A percentile compares a stretch with the other conserved stretches of the same genome.
Conservation (phyloP, 2,888 invertebrate genomes). For the Subacronicta megacephala region DNA sequence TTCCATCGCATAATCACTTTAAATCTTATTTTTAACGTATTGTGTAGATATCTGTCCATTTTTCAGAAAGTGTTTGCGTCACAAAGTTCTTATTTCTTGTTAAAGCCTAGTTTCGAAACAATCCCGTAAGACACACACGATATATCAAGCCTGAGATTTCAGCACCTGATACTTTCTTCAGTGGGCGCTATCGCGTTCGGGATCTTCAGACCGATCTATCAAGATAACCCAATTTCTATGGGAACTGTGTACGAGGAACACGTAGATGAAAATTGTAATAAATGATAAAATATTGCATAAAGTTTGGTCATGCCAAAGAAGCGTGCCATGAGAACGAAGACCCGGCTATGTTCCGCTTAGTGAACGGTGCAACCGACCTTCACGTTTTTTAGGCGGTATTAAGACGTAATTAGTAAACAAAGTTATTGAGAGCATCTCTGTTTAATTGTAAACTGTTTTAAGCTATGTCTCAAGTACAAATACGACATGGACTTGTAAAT, state of each 20-base stretch:
- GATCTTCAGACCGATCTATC: conserved; percentile 76
- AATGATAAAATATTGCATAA: conserved; percentile 62
- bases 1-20: no score
- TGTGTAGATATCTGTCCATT: neutral
- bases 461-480: neutral
- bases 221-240: conserved; percentile 86
- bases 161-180: conserved; percentile 59
- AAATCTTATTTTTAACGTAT: no score
- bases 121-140: conserved; percentile 17
- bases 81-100: neutral
- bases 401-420: conserved; percentile 1
- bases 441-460: neutral
- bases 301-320: conserved; percentile 30
- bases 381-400: conserved; percentile 26
- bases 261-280: conserved; percentile 52
- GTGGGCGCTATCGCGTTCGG: conserved; percentile 64
- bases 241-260: conserved; percentile 74
- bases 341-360: conserved; percentile 10
- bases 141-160: conserved; percentile 49
- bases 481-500: no score
- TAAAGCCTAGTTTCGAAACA: conserved; percentile 26
- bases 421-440: neutral
- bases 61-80: conserved; percentile 9
- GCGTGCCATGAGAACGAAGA: neutral
- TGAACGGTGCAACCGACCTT: conserved; percentile 16